Evolutionary conservation across 2,888 invertebrate genomes (phyloP).

Genomic region (Pyrocoelia pectoralis): DNA sequence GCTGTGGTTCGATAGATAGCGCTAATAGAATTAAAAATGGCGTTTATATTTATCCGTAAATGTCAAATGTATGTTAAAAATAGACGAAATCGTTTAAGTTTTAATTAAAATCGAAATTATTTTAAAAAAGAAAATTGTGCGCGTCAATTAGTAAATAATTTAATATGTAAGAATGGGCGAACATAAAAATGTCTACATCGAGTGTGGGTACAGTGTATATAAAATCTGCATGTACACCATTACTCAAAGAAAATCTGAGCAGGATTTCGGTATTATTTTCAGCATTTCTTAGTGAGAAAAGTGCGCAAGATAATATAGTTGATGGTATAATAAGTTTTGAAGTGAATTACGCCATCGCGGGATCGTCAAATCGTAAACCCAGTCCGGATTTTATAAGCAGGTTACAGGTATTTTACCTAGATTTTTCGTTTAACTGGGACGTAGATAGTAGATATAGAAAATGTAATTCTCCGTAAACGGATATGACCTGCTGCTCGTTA

Average conservation of each 20-base stretch:
- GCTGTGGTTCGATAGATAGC: no score
- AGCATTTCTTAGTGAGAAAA: conserved; percentile 54
- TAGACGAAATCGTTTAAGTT: not conserved
- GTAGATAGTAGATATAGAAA: conserved; percentile 28
- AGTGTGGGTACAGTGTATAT: conserved; percentile 56
- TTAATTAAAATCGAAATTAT: not conserved
- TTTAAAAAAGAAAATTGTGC: not conserved
- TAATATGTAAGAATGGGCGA: conserved; percentile 50
- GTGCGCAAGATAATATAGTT: conserved; percentile 35
- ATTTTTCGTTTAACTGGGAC: conserved; percentile 32
- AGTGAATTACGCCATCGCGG: conserved; percentile 51
- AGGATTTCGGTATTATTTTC: conserved; percentile 57
- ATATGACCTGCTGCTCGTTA: conserved; percentile 50
- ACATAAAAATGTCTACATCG: conserved; percentile 52
- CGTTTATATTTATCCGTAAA: conserved; percentile 24
- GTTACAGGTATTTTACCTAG: conserved; percentile 52
- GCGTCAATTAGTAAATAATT: conserved; percentile 13
- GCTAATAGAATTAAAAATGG: conserved; percentile 25
- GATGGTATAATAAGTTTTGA: conserved; percentile 52
- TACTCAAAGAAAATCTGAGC: conserved; percentile 55
- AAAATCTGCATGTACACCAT: conserved; percentile 53
- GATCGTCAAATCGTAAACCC: conserved; percentile 51
- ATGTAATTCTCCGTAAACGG: conserved; percentile 45
- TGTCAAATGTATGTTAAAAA: conserved; percentile 19
- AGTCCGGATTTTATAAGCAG: conserved; percentile 57